Evolutionary conservation across 2,888 invertebrate genomes (phyloP).

Genomic region (Meandrusa payeni): DNA sequence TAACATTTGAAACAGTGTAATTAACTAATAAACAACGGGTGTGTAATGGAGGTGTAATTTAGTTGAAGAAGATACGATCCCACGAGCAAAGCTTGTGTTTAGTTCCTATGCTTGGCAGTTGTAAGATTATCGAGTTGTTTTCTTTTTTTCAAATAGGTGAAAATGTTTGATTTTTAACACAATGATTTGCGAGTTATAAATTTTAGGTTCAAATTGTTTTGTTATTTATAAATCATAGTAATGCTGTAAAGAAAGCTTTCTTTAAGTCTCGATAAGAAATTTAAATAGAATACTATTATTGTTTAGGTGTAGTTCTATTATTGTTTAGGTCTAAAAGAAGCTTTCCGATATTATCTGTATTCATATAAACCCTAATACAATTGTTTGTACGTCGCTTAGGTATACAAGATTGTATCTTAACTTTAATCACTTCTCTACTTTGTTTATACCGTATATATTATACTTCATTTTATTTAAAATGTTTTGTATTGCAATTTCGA

Average conservation of each 20-base stretch:
- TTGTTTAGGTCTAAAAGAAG: not conserved
- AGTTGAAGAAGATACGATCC: conserved; percentile 48
- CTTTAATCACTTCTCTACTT: not conserved
- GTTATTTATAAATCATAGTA: conserved; percentile 26
- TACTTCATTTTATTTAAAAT: no score
- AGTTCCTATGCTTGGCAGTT: conserved; percentile 71
- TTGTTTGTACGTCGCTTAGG: not conserved
- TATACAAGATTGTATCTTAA: not conserved
- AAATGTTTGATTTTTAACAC: not conserved
- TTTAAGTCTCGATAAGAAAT: not conserved
- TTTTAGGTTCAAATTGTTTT: not conserved
- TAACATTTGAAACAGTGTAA: conserved; percentile 28
- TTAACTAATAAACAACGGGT: conserved; percentile 41
- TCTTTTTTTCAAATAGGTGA: conserved; percentile 10
- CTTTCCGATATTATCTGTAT: conserved; percentile 1
- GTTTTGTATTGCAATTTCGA: conserved; percentile 16
- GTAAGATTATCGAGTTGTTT: conserved; percentile 26
- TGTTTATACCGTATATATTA: not conserved
- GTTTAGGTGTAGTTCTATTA: not conserved
- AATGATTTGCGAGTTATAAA: not conserved
- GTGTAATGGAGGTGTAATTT: conserved; percentile 50
- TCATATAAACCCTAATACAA: not conserved
- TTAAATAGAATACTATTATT: not conserved
- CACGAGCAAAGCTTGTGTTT: conserved; percentile 76
- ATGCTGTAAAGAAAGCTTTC: conserved; percentile 28